Conservation (phyloP, 2,888 invertebrate genomes). For the Caenorhabditis sp. region DNA sequence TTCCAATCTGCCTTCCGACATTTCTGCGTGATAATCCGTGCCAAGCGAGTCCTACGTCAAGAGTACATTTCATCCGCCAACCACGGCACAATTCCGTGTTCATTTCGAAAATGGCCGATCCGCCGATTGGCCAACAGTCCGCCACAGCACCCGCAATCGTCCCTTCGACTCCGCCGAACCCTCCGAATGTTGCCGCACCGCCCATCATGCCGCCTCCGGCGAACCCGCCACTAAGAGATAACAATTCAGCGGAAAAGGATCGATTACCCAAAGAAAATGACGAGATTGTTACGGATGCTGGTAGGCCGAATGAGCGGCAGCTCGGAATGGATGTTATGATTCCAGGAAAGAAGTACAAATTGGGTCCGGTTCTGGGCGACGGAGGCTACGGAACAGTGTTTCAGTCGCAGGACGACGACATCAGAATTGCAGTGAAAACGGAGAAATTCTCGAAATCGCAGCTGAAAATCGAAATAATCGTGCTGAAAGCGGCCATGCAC, state of each 20-base stretch:
- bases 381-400: conserved; percentile 76
- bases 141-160: not conserved
- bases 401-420: conserved; percentile 63
- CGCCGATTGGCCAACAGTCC: conserved; percentile 11
- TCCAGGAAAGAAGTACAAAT: conserved; percentile 61
- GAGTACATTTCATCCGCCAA: not conserved
- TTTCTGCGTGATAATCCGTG: not conserved
- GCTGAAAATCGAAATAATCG: conserved; percentile 75
- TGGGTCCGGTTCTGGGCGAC: conserved; percentile 71
- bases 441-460: conserved; percentile 76
- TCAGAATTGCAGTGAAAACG: conserved; percentile 72
- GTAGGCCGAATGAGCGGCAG: conserved; percentile 2
- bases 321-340: not conserved
- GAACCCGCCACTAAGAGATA: no score
- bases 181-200: not conserved
- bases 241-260: conserved; percentile 55
- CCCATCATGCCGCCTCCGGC: no score
- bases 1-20: conserved; percentile 6
- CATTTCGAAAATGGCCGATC: conserved; percentile 19
- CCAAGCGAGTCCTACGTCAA: not conserved
- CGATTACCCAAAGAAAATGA: conserved; percentile 57
- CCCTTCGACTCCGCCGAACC: not conserved
- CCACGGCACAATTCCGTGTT: no score
- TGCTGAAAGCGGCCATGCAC: conserved; percentile 69
- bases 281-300: conserved; percentile 55